phyloP scores from a whole-genome alignment of 1,140 invertebrate species.

The Drosophila subobscura region DNA sequence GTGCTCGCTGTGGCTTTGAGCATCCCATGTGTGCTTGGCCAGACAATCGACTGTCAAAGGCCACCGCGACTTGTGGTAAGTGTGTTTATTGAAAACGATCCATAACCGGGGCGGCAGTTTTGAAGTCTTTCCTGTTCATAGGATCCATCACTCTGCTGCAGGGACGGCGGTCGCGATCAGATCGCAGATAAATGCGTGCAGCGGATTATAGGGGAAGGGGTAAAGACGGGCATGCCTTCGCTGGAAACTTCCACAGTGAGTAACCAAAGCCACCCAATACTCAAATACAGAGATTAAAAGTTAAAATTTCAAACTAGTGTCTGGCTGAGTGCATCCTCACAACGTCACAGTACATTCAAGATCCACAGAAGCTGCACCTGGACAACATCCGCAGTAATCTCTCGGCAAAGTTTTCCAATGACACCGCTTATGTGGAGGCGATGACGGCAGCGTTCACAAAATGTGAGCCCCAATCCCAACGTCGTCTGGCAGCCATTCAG shows the following conservation, averaged over 20 bases:
- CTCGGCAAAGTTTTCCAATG: conserved; percentile 63
- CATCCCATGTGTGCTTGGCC: conserved; percentile 11
- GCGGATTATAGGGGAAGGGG: conserved; percentile 41
- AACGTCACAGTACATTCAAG: conserved; percentile 55
- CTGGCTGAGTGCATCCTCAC: conserved; percentile 72
- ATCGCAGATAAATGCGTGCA: conserved; percentile 59
- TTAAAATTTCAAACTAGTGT: conserved; percentile 39
- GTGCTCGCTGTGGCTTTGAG: conserved; percentile 15
- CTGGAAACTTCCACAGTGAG: conserved; percentile 67
- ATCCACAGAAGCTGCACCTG: conserved; percentile 51
- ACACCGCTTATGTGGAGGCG: conserved; percentile 62
- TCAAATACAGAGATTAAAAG: accelerated
- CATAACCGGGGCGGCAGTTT: neutral
- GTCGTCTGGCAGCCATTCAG: conserved; percentile 51
- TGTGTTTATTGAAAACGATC: neutral
- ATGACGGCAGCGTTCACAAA: conserved; percentile 59
- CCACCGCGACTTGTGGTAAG: conserved; percentile 73
- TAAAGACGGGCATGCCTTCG: conserved; percentile 44
- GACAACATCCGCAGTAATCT: conserved; percentile 53
- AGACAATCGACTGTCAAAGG: conserved; percentile 73
- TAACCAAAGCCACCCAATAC: neutral
- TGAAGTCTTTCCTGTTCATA: conserved; percentile 7
- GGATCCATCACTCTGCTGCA: conserved; percentile 71
- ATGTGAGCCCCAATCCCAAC: conserved; percentile 63
- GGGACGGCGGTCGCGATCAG: conserved; percentile 67